phyloP scores from a whole-genome alignment of 2,888 invertebrate genomes.

The Andrena flavipes region DNA sequence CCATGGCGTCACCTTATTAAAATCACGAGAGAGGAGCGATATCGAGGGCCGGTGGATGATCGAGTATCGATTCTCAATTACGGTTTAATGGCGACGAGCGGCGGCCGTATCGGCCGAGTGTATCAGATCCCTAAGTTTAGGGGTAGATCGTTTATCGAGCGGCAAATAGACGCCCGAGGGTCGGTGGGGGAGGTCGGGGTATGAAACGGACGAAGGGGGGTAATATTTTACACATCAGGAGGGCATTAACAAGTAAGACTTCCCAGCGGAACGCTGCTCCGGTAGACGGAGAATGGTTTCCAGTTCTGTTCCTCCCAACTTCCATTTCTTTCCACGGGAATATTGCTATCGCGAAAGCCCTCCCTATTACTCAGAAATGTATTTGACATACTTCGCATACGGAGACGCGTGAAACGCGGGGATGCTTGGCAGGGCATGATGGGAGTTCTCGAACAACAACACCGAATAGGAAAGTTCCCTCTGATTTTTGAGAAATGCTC shows the following conservation, averaged over 20 bases:
- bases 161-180: conserved; percentile 45
- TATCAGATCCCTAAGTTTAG: conserved; percentile 64
- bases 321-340: neutral
- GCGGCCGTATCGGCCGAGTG: conserved; percentile 63
- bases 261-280: neutral
- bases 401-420: conserved; percentile 30
- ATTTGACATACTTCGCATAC: conserved; percentile 24
- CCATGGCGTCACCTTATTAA: conserved; percentile 67
- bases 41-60: conserved; percentile 60
- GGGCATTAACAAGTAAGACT: neutral
- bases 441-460: neutral
- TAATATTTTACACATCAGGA: conserved; percentile 33
- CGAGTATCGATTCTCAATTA: conserved; percentile 78
- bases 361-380: conserved; percentile 9
- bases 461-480: neutral
- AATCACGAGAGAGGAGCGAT: conserved; percentile 64
- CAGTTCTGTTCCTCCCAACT: neutral
- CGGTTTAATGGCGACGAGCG: conserved; percentile 67
- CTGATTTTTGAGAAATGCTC: neutral
- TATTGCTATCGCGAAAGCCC: neutral
- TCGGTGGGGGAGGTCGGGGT: neutral
- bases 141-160: conserved; percentile 56
- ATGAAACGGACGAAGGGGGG: conserved; percentile 1
- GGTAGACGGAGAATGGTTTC: neutral
- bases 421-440: conserved; percentile 4